Conservation (phyloP, 2,113 vertebrate species). For the Formicarius rufipectus region DNA sequence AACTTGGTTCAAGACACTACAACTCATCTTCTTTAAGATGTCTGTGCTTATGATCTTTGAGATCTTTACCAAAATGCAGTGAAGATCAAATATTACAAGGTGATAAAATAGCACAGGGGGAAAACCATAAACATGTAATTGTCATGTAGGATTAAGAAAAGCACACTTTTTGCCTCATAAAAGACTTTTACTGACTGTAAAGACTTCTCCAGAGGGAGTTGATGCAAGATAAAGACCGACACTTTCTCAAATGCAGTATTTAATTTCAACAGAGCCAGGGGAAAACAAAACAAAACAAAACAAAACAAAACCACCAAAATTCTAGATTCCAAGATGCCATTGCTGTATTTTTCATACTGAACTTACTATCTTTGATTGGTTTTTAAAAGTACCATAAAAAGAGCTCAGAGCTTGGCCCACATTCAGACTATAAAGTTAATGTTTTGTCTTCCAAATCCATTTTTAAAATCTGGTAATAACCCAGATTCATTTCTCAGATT, state of each 20-base stretch:
- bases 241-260: background rate
- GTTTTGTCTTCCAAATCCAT: conserved; percentile 21
- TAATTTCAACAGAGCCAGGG: background rate
- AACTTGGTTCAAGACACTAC: background rate
- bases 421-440: background rate
- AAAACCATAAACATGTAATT: background rate
- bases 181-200: background rate
- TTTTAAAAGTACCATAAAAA: background rate
- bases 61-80: background rate
- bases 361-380: background rate
- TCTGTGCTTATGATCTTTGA: background rate
- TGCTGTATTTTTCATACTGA: background rate
- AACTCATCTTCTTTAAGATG: background rate
- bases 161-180: background rate
- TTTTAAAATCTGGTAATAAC: conserved; percentile 5
- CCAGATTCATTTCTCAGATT: conserved; percentile 3
- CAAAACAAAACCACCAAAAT: background rate
- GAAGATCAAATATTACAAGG: background rate
- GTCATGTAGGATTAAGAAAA: background rate
- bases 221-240: background rate
- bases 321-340: background rate
- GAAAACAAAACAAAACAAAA: background rate
- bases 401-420: background rate
- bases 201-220: background rate
- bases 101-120: background rate